Evolutionary conservation across 2,888 invertebrate species (phyloP).

Genomic region (Lepidonotus clava): DNA sequence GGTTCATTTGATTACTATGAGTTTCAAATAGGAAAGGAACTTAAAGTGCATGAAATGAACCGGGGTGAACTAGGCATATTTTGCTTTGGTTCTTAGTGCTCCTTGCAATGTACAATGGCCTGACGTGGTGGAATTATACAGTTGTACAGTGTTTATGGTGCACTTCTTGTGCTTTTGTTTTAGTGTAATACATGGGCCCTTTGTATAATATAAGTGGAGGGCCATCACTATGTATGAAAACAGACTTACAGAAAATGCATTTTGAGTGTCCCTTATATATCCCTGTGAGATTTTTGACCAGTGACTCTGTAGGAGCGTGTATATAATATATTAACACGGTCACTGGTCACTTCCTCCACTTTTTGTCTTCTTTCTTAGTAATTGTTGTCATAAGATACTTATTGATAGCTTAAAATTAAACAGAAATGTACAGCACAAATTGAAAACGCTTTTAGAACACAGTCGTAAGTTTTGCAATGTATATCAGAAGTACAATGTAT

Average conservation of each 20-base stretch:
- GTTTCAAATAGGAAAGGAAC: no score
- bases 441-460: constrained; percentile 8
- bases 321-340: neutral
- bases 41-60: no score
- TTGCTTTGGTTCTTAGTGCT: no score
- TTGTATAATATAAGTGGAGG: neutral
- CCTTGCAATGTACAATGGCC: no score
- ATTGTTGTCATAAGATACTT: neutral
- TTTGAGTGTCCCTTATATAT: constrained; percentile 26
- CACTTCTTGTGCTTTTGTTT: neutral
- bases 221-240: neutral
- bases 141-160: neutral
- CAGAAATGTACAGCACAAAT: constrained; percentile 11
- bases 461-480: constrained; percentile 16
- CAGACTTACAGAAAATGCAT: constrained; percentile 18
- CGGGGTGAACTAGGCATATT: no score
- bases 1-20: no score
- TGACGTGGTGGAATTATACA: no score
- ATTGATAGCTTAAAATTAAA: constrained; percentile 7
- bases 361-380: constrained; percentile 6
- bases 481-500: neutral
- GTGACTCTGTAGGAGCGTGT: neutral
- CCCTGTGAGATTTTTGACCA: neutral
- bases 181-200: neutral
- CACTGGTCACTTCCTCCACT: constrained; percentile 7